Evolutionary conservation across 2,888 invertebrate species (phyloP), one percentile per base, ranked within the genome.

Genomic region (Prosopocoilus inquinatus): DNA sequence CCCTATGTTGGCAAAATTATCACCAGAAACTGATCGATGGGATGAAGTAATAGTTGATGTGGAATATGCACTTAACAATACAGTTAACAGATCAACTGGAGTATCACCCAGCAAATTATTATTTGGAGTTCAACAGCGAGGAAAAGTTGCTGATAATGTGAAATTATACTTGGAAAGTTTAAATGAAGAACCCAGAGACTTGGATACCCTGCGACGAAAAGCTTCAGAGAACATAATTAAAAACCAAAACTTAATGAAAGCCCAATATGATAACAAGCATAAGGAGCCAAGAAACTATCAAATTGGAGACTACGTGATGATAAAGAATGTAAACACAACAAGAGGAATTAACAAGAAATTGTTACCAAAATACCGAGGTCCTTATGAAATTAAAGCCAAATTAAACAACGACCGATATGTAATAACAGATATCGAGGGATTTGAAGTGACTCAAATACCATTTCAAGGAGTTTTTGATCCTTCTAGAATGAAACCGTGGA

Each of bases 1-100:
- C n/a, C 47, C 47, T n/a, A 47, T 47, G 13, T 47, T 47, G 15
- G 47, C 47, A 28, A 47, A 47, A 13, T 11, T 15, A 35, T n/a
- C 35, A 34, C 33, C 47, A 13, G 35, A 20, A 3, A 47, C 2
- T 3, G 35, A 35, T n/a, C n/a, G 7, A 47, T 47, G 47, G 47
- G 47, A 47, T 35, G 35, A 47, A 47, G 47, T 35, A 34, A 32
- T 47, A 2, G n/a, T 32, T 35, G 9, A 47, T 34, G 35, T 47
- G 11, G 34, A 47, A 47, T 47, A 34, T 13, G n/a, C 13, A 15
- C 32, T 47, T 11, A 47, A 47, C 34, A 47, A 47, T 9, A 47
- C 47, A 9, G 34, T 47, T 20, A 20, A 20, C 20, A 20, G 20
- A n/a, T n/a, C n/a, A n/a, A n/a, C n/a, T n/a, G n/a, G n/a, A n/a